A percentile compares a stretch with the other conserved stretches of the same genome.
These are phyloP conservation scores for Narcine bancroftii DNA, from an alignment of 2,113 vertebrate species.

Conservation along the genomic window DNA sequence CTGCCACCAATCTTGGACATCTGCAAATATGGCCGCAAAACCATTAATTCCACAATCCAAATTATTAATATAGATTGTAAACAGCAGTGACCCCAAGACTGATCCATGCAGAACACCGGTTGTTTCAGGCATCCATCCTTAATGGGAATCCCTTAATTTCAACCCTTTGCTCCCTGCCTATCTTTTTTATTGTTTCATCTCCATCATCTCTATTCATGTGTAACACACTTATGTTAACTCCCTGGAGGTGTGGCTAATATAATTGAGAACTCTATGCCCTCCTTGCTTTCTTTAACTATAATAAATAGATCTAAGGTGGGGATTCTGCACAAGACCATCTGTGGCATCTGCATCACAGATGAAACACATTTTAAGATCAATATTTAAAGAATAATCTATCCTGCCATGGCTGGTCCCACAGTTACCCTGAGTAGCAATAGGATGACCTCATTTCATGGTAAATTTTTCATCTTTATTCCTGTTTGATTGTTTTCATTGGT, in stretches of 20 bases:
- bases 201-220: no score
- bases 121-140: no score
- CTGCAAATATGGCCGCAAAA: no score
- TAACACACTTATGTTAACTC: neutral
- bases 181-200: no score
- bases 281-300: neutral
- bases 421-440: neutral
- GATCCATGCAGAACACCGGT: no score
- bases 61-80: no score
- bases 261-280: neutral
- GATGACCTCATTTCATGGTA: neutral
- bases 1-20: no score
- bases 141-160: no score
- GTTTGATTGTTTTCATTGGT: neutral
- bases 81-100: no score
- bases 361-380: neutral
- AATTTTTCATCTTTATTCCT: neutral
- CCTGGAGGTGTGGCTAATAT: neutral
- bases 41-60: no score
- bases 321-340: neutral
- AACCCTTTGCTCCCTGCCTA: no score
- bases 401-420: neutral
- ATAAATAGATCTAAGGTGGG: neutral
- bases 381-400: neutral
- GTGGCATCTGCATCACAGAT: neutral